Conservation (phyloP, 2,888 invertebrate species). For the Myathropa florea region DNA sequence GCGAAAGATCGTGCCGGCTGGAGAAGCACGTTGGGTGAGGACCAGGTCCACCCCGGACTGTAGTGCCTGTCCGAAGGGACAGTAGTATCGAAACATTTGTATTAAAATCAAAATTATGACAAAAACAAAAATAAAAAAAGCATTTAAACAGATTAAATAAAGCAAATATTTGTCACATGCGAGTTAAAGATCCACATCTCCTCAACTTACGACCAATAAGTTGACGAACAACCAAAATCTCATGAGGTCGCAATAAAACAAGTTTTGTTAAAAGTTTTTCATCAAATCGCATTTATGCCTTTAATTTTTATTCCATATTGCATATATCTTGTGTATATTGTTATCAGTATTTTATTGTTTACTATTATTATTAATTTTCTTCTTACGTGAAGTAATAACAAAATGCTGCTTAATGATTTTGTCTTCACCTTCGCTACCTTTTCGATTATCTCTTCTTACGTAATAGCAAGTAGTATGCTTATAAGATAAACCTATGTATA, state of each 20-base stretch:
- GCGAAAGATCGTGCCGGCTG: too few species aligned
- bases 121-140: too few species aligned
- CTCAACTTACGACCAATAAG: too few species aligned
- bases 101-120: too few species aligned
- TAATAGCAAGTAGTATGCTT: slow-evolving; percentile 39
- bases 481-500: slow-evolving; percentile 10
- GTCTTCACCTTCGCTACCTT: background rate
- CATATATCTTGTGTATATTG: slow-evolving; percentile 57
- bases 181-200: too few species aligned
- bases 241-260: slow-evolving; percentile 43
- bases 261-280: slow-evolving; percentile 24
- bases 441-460: slow-evolving; percentile 49
- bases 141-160: too few species aligned
- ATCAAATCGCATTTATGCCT: slow-evolving; percentile 66
- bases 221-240: too few species aligned
- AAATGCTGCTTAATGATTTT: slow-evolving; percentile 48
- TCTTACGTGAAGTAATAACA: slow-evolving; percentile 25
- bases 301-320: slow-evolving; percentile 63
- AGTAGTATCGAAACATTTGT: too few species aligned
- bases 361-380: slow-evolving; percentile 8
- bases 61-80: too few species aligned
- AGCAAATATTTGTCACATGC: too few species aligned
- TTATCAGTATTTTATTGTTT: slow-evolving; percentile 11
- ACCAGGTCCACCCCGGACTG: too few species aligned
- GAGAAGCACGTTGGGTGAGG: too few species aligned